Base-by-base conservation (phyloP, 2,888 invertebrate species). In the Plagodis pulveraria region DNA sequence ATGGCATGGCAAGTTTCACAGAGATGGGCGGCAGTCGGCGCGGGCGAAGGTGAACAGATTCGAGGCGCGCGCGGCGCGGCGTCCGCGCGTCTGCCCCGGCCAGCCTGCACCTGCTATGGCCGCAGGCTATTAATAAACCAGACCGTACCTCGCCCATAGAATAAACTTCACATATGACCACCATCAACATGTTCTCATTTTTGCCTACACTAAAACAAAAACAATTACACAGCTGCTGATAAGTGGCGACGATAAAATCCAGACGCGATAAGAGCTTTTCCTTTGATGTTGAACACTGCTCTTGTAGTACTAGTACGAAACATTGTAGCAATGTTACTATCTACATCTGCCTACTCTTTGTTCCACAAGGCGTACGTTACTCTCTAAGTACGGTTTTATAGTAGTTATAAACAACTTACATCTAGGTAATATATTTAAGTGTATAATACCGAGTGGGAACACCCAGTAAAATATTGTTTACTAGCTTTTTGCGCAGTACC, bases 101-200 rank as follows among this genome's bases (percentile, higher is more conserved):
- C 67, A 63, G 66, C 74, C 73, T 70, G 80, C 87, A 86, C 89
- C 86, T 86, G 87, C 86, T 81, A 72, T 64, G 68, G 81, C 84
- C 84, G 83, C 80, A 56, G 78, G 89, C 89, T 91, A 90, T 91
- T 91, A 89, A 87, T 91, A 91, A 89, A 89, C 84, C 85, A 81
- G 84, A 83, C 83, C 81, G 83, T 81, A 85, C 84, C 76, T 73
- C 75, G 72, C 70, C 75, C 84, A 85, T 78, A 85, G 83, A 86
- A 72, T 79, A 83, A 78, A 73, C 68, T 76, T 72, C 71, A 72
- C 72, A 67, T 67, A 66, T 64, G 61, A 67, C 72, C 69, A 57
- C 55, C 52, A 61, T 61, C 52, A 56, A 61, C 50, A 50, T 50
- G 58, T 42, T 53, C 53, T 58, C 55, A 50, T 60, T 59, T 56